Percentiles rank a stretch among this genome's conserved stretches.
Conservation (phyloP, 2,113 vertebrate species). For the Neodon shergylaensis region DNA sequence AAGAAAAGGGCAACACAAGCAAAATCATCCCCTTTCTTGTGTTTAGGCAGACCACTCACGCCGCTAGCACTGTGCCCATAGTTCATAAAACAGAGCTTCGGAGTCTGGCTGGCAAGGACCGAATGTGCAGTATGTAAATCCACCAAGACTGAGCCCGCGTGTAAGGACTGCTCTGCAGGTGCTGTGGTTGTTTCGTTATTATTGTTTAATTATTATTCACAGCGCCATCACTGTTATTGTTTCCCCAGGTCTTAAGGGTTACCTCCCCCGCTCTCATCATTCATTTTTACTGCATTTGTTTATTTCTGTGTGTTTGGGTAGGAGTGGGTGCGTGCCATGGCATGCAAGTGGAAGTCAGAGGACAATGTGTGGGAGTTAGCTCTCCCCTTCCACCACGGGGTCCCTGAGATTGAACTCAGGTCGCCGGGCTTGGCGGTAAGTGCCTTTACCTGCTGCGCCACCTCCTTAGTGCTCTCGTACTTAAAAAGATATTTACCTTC, state of each 20-base stretch:
- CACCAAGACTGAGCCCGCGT: background rate
- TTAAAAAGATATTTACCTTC: background rate
- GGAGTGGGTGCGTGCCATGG: background rate
- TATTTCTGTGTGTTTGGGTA: background rate
- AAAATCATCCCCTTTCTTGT: background rate
- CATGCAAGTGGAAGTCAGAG: background rate
- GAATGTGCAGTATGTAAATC: background rate
- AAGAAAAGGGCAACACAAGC: conserved; percentile 68
- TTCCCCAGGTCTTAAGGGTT: background rate
- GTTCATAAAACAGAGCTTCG: background rate
- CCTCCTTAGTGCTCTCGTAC: background rate
- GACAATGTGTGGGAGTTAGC: background rate
- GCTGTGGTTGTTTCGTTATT: background rate
- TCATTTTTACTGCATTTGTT: background rate
- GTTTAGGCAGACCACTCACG: background rate
- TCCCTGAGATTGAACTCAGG: background rate
- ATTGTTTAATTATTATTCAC: background rate
- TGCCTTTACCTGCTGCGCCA: background rate
- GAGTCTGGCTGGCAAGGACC: background rate
- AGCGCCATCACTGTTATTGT: background rate
- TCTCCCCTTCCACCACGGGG: background rate
- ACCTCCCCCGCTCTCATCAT: background rate
- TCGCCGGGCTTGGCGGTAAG: background rate
- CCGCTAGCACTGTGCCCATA: background rate
- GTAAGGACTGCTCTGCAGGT: background rate